phyloP scores from a whole-genome alignment of 2,888 invertebrate genomes.

The Amiota mariae region DNA sequence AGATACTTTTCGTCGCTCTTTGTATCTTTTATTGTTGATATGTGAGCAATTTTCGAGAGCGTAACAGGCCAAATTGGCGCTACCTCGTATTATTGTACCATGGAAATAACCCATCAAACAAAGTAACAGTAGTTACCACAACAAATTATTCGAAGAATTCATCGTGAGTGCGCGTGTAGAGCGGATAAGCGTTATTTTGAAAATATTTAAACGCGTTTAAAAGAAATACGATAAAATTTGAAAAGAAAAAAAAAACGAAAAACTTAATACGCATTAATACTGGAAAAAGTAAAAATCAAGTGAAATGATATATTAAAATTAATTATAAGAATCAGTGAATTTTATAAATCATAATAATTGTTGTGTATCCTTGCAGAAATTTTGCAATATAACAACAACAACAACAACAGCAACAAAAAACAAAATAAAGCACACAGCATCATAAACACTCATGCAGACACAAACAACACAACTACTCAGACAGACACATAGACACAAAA shows the following conservation, averaged over 20 bases:
- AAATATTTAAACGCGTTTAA: too few species aligned
- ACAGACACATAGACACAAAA: not conserved
- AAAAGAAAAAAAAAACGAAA: not conserved
- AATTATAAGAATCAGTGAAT: not conserved
- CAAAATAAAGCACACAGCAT: constrained; percentile 20
- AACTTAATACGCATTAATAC: not conserved
- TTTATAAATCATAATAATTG: too few species aligned
- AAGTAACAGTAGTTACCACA: too few species aligned
- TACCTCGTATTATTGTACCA: too few species aligned
- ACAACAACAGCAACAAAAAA: constrained; percentile 13
- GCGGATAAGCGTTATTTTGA: too few species aligned
- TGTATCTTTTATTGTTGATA: too few species aligned
- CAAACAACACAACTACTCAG: not conserved
- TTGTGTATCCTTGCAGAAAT: constrained; percentile 6
- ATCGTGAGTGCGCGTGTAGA: too few species aligned
- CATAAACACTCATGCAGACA: not conserved
- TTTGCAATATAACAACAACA: constrained; percentile 1
- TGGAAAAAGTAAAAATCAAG: not conserved
- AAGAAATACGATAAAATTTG: not conserved
- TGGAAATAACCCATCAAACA: too few species aligned
- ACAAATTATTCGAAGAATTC: too few species aligned
- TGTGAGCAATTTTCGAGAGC: too few species aligned
- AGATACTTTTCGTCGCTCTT: too few species aligned
- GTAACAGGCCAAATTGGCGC: too few species aligned
- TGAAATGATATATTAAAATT: not conserved